These are phyloP conservation scores for Coreoperca whiteheadi DNA, from an alignment of 2,113 vertebrate species.

Conservation along the genomic window DNA sequence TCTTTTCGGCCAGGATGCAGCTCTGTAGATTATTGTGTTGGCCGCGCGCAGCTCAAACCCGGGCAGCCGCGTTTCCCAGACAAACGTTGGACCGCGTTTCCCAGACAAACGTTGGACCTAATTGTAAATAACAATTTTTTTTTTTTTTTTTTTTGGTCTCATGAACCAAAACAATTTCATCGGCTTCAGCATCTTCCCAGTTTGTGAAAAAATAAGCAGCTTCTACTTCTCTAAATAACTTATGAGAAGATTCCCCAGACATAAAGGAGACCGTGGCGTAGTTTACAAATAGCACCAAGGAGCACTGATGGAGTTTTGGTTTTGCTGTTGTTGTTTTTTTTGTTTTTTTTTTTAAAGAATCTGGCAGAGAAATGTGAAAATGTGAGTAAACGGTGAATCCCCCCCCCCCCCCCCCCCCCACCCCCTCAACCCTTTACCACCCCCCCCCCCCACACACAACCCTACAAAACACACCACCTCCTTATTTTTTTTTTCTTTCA, in stretches of 20 bases:
- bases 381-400: slow-evolving; percentile 3
- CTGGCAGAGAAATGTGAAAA: slow-evolving; percentile 42
- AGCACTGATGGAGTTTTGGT: slow-evolving; percentile 52
- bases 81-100: slow-evolving; percentile 63
- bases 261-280: neutral
- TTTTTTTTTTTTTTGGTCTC: too few relatives aligned
- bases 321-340: slow-evolving; percentile 1
- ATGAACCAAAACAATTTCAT: slow-evolving; percentile 26
- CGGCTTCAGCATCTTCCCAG: slow-evolving; percentile 13
- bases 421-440: too few relatives aligned
- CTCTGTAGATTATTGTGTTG: neutral
- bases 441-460: too few relatives aligned
- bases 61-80: slow-evolving; percentile 15
- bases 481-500: too few relatives aligned
- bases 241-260: neutral
- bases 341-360: slow-evolving; percentile 21
- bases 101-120: slow-evolving; percentile 64
- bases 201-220: neutral
- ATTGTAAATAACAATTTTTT: too few relatives aligned
- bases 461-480: too few relatives aligned
- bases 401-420: too few relatives aligned
- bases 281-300: slow-evolving; percentile 18
- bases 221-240: neutral
- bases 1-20: neutral
- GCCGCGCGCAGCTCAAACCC: neutral